Conservation (phyloP, 2,888 invertebrate species). For the Acronicta alni region DNA sequence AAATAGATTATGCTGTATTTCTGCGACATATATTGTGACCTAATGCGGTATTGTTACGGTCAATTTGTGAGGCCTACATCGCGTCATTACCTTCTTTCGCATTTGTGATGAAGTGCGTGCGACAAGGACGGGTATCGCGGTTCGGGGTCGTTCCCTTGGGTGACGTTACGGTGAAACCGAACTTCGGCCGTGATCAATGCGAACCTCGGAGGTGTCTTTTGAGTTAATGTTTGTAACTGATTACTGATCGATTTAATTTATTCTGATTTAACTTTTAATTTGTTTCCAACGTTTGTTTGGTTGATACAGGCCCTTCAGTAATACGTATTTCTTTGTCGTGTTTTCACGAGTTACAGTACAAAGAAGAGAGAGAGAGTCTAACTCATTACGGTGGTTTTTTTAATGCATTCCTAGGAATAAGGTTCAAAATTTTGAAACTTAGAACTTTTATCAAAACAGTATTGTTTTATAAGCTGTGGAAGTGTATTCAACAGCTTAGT, state of each 20-base stretch:
- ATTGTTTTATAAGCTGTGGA: no score
- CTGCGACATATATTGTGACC: constrained; percentile 74
- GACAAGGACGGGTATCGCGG: constrained; percentile 71
- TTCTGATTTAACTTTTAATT: constrained; percentile 55
- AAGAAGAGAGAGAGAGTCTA: no score
- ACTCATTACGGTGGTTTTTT: no score
- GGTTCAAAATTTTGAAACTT: no score
- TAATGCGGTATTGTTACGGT: constrained; percentile 79
- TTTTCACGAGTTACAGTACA: no score
- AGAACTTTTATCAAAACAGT: no score
- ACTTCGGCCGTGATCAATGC: constrained; percentile 84
- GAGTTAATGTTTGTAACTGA: constrained; percentile 77
- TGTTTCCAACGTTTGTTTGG: constrained; percentile 41
- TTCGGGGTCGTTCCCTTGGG: constrained; percentile 77
- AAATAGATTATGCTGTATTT: constrained; percentile 67
- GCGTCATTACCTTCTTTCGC: constrained; percentile 72
- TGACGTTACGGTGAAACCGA: constrained; percentile 81
- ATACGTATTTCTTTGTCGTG: no score
- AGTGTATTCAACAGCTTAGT: no score
- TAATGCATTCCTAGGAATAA: no score
- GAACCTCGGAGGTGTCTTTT: constrained; percentile 81
- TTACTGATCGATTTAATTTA: constrained; percentile 69
- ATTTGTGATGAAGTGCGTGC: constrained; percentile 68
- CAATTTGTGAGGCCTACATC: constrained; percentile 75
- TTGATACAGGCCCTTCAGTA: no score